Base-by-base conservation (phyloP, 2,113 vertebrate species). In the Polyodon spathula region DNA sequence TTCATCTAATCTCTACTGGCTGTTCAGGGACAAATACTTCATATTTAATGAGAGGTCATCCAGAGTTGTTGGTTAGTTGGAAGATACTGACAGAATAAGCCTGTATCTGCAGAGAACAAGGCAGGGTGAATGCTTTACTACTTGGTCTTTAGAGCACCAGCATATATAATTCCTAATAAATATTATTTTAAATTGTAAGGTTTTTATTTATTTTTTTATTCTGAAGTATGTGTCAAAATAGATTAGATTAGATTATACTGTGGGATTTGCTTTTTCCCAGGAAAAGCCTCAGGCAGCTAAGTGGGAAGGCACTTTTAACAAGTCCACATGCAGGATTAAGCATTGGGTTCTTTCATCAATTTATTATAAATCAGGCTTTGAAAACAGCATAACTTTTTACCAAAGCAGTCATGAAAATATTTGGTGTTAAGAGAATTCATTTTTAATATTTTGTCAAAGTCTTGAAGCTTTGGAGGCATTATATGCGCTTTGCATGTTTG, bases 141-240 rank as follows among this genome's bases (percentile, higher is more conserved):
- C 43, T 3, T 46, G 64, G 57, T 63, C 44, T 0, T 3, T 41
- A 37, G 60, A 67, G 12, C 76, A 59, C 69, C 63, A 60, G 62
- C 69, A 66, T 82, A 0, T 70, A 68, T 78, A 74, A 81, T 80
- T 74, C 65, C 75, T 58, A 12, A 62, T 56, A 67, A 66, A 62
- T 68, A 63, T 84, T 65, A 70, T 68, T 68, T 73, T 65, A 80
- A 85, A 80, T 80, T 79, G n/a, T n/a, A n/a, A n/a, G n/a, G 1
- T 27, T 80, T 79, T 72, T 66, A 56, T 75, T 77, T 27, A 27
- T 72, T 66, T 66, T 71, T 75, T 78, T 79, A 78, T 78, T 79
- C 77, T 80, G 70, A 77, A 72, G 83, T 70, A 67, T 73, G 68
- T 64, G 64, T 68, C 65, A 70, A 61, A 74, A 17, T 63, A 73